phyloP scores from a whole-genome alignment of 2,113 vertebrate genomes.

The Rhea americana region DNA sequence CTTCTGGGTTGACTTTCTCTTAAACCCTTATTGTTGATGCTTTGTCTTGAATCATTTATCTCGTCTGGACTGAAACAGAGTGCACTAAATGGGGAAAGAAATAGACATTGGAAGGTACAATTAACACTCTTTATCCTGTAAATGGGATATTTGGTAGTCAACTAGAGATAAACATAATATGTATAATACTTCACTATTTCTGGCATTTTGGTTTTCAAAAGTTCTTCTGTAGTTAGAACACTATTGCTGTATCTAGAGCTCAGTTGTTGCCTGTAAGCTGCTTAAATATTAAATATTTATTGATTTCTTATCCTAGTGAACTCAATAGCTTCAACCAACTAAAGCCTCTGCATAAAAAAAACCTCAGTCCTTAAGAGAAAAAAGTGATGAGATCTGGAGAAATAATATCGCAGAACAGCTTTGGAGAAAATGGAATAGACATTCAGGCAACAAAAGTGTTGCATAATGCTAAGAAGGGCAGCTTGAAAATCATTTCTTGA shows the following conservation, averaged over 20 bases:
- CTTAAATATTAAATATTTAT: slow-evolving; percentile 60
- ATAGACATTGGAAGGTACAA: not conserved
- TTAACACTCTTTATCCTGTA: not conserved
- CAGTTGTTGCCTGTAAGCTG: slow-evolving; percentile 18
- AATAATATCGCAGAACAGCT: not conserved
- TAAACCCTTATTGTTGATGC: not conserved
- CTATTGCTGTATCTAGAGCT: not conserved
- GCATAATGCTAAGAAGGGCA: not conserved
- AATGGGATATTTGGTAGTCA: not conserved
- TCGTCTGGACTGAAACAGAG: not conserved
- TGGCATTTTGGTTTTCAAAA: not conserved
- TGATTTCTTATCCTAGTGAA: slow-evolving; percentile 31
- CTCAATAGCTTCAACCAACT: not conserved
- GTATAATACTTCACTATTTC: not conserved
- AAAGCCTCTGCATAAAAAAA: not conserved
- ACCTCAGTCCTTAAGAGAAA: not conserved
- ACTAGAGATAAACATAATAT: not conserved
- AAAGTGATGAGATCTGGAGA: not conserved
- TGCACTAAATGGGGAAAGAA: not conserved
- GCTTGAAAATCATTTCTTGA: not conserved
- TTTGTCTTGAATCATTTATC: not conserved
- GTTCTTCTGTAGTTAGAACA: not conserved
- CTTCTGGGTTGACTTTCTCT: not conserved
- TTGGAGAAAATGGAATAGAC: not conserved
- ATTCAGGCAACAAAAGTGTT: not conserved